Evolutionary conservation across 2,888 invertebrate species (phyloP), one percentile per base, ranked within the genome.

Genomic region (Dryocosmus kuriphilus): DNA sequence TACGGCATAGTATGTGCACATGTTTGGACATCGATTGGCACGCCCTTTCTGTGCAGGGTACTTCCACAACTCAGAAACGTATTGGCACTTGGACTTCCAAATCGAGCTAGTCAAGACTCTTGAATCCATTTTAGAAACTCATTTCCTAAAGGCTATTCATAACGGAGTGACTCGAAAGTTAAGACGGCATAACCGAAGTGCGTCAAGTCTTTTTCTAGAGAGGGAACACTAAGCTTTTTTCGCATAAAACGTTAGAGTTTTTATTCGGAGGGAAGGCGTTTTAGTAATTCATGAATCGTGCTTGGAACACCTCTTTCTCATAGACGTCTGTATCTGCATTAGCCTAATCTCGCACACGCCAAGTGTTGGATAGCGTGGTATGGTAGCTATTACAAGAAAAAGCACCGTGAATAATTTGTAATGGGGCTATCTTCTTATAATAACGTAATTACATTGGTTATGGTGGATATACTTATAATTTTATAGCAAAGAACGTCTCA

Each of bases 361-460:
- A 67, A 67, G 67, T 51, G 67, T 67, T 46, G 67, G 67, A 46
- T 67, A 51, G 71, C 71, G 51, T 71, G 71, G 51, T 71, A 51
- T 71, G 71, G 71, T 71, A 71, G 71, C 71, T n/a, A 19, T 27
- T 32, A 65, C 9, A 82, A 82, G 83, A 86, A 87, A 87, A 87
- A 85, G 83, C 86, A 86, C 85, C 88, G 85, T 88, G 87, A 84
- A 88, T 88, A 89, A 89, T 88, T 86, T 82, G 81, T 89, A 89
- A 89, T 89, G 82, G 87, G 84, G 86, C 86, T 86, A 88, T 88
- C 88, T 86, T 81, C 84, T 87, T 89, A 89, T 89, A 89, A 89
- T 89, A 87, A 88, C 86, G 89, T 84, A 85, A 87, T 89, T 89
- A 86, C 85, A 84, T 82, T 84, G 81, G 83, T 86, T 83, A 86